Conservation (phyloP, 2,888 invertebrate genomes). For the Arrhopalites spinosus region DNA sequence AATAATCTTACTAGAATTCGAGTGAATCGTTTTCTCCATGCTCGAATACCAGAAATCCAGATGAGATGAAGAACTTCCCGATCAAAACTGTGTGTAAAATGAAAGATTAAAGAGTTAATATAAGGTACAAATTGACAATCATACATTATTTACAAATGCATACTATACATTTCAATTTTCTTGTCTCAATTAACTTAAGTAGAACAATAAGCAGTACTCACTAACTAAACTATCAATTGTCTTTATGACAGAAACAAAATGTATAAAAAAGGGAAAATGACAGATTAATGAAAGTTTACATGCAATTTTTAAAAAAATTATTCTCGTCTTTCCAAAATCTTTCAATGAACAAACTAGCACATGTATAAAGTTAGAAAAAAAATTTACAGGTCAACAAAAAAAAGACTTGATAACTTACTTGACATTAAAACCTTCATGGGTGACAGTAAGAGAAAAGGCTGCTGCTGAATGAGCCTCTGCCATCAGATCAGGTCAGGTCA, state of each 20-base stretch:
- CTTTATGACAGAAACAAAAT: no score
- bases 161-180: no score
- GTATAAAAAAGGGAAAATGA: no score
- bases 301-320: no score
- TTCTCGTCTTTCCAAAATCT: no score
- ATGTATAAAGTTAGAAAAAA: neutral
- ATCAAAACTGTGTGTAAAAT: no score
- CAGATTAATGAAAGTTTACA: no score
- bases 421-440: slow-evolving; percentile 97
- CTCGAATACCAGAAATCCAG: slow-evolving; percentile 91
- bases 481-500: slow-evolving; percentile 68
- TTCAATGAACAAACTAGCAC: neutral
- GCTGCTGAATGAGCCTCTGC: slow-evolving; percentile 99
- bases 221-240: no score
- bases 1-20: slow-evolving; percentile 79
- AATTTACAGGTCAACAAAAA: neutral
- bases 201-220: no score
- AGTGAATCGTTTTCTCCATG: slow-evolving; percentile 92
- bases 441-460: slow-evolving; percentile 95
- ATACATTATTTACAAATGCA: neutral
- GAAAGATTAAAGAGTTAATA: no score
- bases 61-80: slow-evolving; percentile 93
- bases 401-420: slow-evolving; percentile 66
- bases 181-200: no score
- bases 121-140: neutral